These are phyloP conservation scores for Temnopleurus reevesii DNA, from an alignment of 53 echinoderm and acorn worm genomes.

Conservation along the genomic window DNA sequence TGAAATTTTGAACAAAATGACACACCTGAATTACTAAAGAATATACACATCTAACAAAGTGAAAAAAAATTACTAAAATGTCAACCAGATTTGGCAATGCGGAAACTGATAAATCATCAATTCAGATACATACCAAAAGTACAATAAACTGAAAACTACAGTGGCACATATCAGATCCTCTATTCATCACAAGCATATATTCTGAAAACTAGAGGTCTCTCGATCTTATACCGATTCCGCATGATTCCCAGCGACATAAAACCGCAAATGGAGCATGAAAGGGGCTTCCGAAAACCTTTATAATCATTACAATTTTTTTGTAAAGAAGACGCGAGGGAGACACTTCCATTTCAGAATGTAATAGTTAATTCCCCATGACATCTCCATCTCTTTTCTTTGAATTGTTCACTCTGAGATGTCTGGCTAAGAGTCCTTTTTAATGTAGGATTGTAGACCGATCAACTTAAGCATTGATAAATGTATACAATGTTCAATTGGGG, in stretches of 20 bases:
- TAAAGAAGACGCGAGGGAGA: not conserved
- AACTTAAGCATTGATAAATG: not conserved
- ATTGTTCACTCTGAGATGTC: not conserved
- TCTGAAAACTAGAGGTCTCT: not conserved
- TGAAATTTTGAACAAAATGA: too few relatives aligned
- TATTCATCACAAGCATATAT: conserved; percentile 11
- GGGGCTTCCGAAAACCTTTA: not conserved
- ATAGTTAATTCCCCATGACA: conserved; percentile 40
- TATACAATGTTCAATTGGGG: too few relatives aligned
- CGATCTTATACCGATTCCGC: not conserved
- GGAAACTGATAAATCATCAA: conserved; percentile 27
- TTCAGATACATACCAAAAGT: not conserved
- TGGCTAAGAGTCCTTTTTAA: not conserved
- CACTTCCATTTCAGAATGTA: conserved; percentile 6
- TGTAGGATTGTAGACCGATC: too few relatives aligned
- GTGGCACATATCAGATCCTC: not conserved
- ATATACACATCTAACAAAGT: too few relatives aligned
- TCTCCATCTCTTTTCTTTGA: not conserved
- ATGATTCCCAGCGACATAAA: not conserved
- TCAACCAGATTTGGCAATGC: not conserved
- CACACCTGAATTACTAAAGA: too few relatives aligned
- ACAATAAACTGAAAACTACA: not conserved
- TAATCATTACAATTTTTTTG: not conserved
- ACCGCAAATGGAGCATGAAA: conserved; percentile 53
- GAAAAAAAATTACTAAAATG: not conserved